Percentiles rank a stretch among this genome's conserved stretches.
phyloP scores from a whole-genome alignment of 1,140 invertebrate species.

The Andrena cerasifolii region DNA sequence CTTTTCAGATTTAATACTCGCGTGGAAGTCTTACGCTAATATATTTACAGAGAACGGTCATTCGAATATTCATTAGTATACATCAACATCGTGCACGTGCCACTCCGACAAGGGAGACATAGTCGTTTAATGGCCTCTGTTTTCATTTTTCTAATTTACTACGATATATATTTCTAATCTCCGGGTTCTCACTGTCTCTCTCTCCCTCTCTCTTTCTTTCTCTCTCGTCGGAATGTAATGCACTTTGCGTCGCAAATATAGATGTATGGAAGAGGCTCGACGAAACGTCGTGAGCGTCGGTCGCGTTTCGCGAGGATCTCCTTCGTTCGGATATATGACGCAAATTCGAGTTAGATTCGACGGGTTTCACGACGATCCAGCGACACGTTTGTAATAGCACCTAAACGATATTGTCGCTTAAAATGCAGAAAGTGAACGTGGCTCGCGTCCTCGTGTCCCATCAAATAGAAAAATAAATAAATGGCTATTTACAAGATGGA shows the following conservation, averaged over 20 bases:
- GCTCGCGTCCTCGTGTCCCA: constrained; percentile 37
- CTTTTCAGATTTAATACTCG: constrained; percentile 51
- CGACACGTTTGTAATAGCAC: constrained; percentile 27
- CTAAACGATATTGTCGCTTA: constrained; percentile 36
- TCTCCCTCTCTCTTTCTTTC: no score
- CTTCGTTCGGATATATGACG: constrained; percentile 59
- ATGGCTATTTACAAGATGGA: constrained; percentile 76
- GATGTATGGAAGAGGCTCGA: constrained; percentile 61
- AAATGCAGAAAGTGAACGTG: constrained; percentile 6
- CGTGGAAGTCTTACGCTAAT: constrained; percentile 70
- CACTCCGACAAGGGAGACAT: constrained; percentile 44
- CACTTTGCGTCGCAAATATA: constrained; percentile 54
- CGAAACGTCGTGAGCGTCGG: constrained; percentile 45
- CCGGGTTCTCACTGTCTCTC: no score
- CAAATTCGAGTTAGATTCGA: constrained; percentile 65
- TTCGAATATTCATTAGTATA: constrained; percentile 70
- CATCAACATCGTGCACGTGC: constrained; percentile 63
- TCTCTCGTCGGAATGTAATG: constrained; percentile 36
- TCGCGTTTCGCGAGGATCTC: constrained; percentile 44
- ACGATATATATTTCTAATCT: not conserved
- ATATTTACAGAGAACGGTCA: constrained; percentile 76
- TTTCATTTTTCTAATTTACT: not conserved
- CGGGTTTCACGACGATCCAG: constrained; percentile 50
- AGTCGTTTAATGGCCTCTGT: not conserved
- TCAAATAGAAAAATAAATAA: constrained; percentile 78